Evolutionary conservation across 2,888 invertebrate genomes (phyloP).

Genomic region (Sphaerophoria rueppellii): DNA sequence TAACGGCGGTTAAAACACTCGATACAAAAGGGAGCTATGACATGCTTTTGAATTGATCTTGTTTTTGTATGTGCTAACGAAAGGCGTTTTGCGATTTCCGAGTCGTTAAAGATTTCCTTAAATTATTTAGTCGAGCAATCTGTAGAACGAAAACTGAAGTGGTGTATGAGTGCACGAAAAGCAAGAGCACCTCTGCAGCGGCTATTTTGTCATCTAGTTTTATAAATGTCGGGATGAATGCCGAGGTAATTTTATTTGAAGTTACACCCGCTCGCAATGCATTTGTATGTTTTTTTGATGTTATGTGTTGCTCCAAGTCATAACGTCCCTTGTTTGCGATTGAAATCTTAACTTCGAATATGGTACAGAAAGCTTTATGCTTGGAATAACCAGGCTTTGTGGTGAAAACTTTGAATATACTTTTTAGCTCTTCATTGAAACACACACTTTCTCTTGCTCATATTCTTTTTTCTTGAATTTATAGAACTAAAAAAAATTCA

Average conservation of each 20-base stretch:
- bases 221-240: not conserved
- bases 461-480: no score
- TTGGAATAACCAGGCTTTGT: slow-evolving; percentile 17
- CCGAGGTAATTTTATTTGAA: not conserved
- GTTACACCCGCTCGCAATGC: slow-evolving; percentile 11
- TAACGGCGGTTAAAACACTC: slow-evolving; percentile 15
- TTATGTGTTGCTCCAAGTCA: slow-evolving; percentile 34
- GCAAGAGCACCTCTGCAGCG: slow-evolving; percentile 27
- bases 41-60: slow-evolving; percentile 36
- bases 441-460: no score
- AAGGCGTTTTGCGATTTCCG: not conserved
- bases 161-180: slow-evolving; percentile 29
- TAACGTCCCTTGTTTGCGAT: slow-evolving; percentile 37
- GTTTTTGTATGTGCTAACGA: slow-evolving; percentile 34
- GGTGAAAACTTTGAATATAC: slow-evolving; percentile 8
- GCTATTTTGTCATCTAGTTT: slow-evolving; percentile 28
- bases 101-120: not conserved
- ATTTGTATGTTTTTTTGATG: slow-evolving; percentile 24
- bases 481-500: no score
- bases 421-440: no score
- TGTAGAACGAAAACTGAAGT: slow-evolving; percentile 7
- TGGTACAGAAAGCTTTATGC: slow-evolving; percentile 25
- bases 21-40: slow-evolving; percentile 36
- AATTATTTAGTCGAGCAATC: slow-evolving; percentile 19
- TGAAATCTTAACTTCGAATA: slow-evolving; percentile 14